These are phyloP conservation scores for Trissolcus brochymenae DNA, from an alignment of 2,888 invertebrate species.

Conservation along the genomic window DNA sequence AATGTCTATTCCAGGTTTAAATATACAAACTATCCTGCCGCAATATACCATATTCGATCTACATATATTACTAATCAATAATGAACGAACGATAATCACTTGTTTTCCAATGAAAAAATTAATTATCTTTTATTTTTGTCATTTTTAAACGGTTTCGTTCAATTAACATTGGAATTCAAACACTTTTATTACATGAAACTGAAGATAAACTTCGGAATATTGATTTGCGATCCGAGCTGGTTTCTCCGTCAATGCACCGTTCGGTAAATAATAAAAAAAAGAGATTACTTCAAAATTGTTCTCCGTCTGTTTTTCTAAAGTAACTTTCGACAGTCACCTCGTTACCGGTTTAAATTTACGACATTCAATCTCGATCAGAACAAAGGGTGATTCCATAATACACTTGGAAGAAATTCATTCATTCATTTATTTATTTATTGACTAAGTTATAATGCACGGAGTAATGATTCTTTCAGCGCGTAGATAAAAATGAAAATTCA, in stretches of 20 bases:
- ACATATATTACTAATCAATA: too few relatives aligned
- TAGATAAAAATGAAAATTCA: conserved; percentile 1
- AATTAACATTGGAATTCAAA: conserved; percentile 10
- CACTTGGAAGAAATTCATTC: conserved; percentile 51
- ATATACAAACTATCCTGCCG: conserved; percentile 47
- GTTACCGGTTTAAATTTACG: conserved; percentile 74
- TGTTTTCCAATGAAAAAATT: neutral
- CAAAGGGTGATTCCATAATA: conserved; percentile 58
- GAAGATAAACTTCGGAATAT: conserved; percentile 27
- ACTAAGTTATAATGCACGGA: conserved; percentile 49
- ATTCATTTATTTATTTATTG: conserved; percentile 56
- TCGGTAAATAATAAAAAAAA: conserved; percentile 60
- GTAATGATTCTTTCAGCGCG: conserved; percentile 15
- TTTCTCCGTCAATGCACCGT: conserved; percentile 60
- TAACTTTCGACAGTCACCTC: conserved; percentile 74
- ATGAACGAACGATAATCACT: neutral
- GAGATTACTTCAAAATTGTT: conserved; percentile 57
- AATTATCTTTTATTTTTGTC: too few relatives aligned
- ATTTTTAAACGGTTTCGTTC: neutral
- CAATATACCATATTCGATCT: too few relatives aligned
- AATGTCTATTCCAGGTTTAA: conserved; percentile 55
- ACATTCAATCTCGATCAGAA: conserved; percentile 60
- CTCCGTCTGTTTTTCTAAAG: conserved; percentile 71
- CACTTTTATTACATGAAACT: neutral
- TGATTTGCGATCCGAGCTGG: conserved; percentile 62